Evolutionary conservation across 2,797 vertebrate species (phyloP).

Genomic region (Scleropages formosus): DNA sequence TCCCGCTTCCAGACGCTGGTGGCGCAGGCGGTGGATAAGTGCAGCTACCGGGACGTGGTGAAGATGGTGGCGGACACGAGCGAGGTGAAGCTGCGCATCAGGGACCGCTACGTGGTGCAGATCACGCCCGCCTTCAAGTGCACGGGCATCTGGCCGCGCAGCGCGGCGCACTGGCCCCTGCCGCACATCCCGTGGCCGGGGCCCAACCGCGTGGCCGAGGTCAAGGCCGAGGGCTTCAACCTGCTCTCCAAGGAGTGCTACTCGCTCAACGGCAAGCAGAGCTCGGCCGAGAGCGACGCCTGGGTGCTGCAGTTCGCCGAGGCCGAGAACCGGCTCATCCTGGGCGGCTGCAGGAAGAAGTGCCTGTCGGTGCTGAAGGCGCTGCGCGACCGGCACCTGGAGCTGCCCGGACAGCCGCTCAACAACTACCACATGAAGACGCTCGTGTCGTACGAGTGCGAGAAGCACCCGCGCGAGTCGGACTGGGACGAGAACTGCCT

Average conservation of each 20-base stretch:
- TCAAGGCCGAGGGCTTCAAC: conserved; percentile 86
- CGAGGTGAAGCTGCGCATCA: conserved; percentile 82
- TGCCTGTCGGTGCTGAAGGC: conserved; percentile 86
- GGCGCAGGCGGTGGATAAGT: conserved; percentile 86
- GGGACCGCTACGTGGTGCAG: conserved; percentile 82
- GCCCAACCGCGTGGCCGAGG: conserved; percentile 83
- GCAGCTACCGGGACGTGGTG: conserved; percentile 83
- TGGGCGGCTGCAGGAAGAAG: conserved; percentile 85
- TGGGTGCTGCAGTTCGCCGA: conserved; percentile 88
- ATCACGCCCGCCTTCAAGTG: conserved; percentile 87
- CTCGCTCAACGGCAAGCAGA: conserved; percentile 85
- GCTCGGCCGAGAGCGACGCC: conserved; percentile 86
- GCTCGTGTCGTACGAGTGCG: conserved; percentile 84
- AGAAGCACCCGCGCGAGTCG: conserved; percentile 83
- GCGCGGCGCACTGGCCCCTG: conserved; percentile 85
- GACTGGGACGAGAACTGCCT: conserved; percentile 88
- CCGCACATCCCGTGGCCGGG: conserved; percentile 88
- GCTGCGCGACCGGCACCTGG: conserved; percentile 82
- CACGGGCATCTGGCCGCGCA: conserved; percentile 85
- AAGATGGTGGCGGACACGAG: conserved; percentile 88
- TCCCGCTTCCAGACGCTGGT: conserved; percentile 85
- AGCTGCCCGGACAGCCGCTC: conserved; percentile 80
- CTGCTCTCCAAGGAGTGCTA: conserved; percentile 86
- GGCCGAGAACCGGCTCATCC: conserved; percentile 81
- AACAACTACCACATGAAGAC: conserved; percentile 90